Evolutionary conservation across 2,888 invertebrate species (phyloP).

Genomic region (Seladonia tumulorum): DNA sequence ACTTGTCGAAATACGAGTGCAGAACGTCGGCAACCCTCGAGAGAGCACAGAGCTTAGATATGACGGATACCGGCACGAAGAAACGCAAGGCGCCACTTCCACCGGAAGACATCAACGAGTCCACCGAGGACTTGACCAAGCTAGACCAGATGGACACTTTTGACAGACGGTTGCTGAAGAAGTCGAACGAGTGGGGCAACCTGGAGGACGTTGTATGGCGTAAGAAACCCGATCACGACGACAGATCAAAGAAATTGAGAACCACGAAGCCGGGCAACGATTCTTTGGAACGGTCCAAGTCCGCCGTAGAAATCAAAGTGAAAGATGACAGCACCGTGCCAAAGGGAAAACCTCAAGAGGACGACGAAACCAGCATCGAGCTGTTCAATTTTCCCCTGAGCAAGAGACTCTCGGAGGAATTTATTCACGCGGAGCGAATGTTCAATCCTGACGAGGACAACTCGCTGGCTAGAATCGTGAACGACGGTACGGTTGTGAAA

Average conservation of each 20-base stretch:
- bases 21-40: slow-evolving; percentile 87
- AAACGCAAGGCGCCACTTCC: slow-evolving; percentile 88
- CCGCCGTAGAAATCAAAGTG: slow-evolving; percentile 87
- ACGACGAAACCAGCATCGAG: slow-evolving; percentile 70
- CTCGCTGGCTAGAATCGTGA: slow-evolving; percentile 79
- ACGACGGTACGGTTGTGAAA: slow-evolving; percentile 78
- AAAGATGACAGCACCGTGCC: slow-evolving; percentile 83
- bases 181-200: slow-evolving; percentile 90
- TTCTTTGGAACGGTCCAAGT: slow-evolving; percentile 88
- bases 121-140: slow-evolving; percentile 81
- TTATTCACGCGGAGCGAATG: slow-evolving; percentile 77
- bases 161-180: slow-evolving; percentile 89
- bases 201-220: slow-evolving; percentile 91
- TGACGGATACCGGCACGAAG: slow-evolving; percentile 87
- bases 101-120: slow-evolving; percentile 82
- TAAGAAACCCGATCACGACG: slow-evolving; percentile 73
- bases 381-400: slow-evolving; percentile 80
- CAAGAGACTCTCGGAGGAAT: slow-evolving; percentile 77
- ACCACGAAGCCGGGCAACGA: slow-evolving; percentile 81
- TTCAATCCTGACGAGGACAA: slow-evolving; percentile 80
- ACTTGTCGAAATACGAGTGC: slow-evolving; percentile 89
- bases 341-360: neutral
- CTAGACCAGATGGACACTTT: slow-evolving; percentile 89
- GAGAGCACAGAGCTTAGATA: slow-evolving; percentile 92
- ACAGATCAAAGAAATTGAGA: slow-evolving; percentile 80